Percentiles rank a stretch among this genome's conserved stretches.
Evolutionary conservation across 92 coral and sea anemone genomes (phyloP).

Genomic region (Pocillopora grandis): DNA sequence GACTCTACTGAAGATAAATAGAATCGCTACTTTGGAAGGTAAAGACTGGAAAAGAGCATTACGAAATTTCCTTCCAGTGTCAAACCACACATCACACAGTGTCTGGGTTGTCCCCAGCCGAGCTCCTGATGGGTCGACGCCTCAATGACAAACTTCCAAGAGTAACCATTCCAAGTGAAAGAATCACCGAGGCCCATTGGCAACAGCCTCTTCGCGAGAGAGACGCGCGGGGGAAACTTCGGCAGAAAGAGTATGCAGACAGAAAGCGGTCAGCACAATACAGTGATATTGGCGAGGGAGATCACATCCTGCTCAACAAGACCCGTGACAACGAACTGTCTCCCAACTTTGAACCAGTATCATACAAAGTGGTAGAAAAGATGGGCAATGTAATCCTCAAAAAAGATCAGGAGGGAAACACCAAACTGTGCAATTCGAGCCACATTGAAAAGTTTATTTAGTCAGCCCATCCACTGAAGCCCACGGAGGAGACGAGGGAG

Average conservation of each 20-base stretch:
- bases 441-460: conserved; percentile 43
- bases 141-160: conserved; percentile 54
- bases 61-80: conserved; percentile 15
- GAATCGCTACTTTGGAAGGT: conserved; percentile 54
- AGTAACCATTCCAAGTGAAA: conserved; percentile 32
- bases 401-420: conserved; percentile 2
- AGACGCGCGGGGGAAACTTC: conserved; percentile 47
- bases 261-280: conserved; percentile 36
- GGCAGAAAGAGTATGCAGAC: conserved; percentile 66
- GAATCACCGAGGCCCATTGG: conserved; percentile 33
- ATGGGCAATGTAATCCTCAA: background rate
- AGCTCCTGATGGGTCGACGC: conserved; percentile 52
- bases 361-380: background rate
- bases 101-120: conserved; percentile 58
- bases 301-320: conserved; percentile 50
- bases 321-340: conserved; percentile 59
- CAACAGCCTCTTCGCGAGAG: conserved; percentile 52
- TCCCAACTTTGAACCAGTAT: conserved; percentile 11
- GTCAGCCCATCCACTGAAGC: background rate
- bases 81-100: conserved; percentile 58
- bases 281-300: conserved; percentile 57
- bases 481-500: background rate
- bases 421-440: conserved; percentile 40
- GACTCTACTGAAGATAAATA: conserved; percentile 48
- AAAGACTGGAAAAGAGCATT: conserved; percentile 48